Evolutionary conservation across 2,797 vertebrate genomes (phyloP).

Genomic region (Ambastaia sidthimunki): DNA sequence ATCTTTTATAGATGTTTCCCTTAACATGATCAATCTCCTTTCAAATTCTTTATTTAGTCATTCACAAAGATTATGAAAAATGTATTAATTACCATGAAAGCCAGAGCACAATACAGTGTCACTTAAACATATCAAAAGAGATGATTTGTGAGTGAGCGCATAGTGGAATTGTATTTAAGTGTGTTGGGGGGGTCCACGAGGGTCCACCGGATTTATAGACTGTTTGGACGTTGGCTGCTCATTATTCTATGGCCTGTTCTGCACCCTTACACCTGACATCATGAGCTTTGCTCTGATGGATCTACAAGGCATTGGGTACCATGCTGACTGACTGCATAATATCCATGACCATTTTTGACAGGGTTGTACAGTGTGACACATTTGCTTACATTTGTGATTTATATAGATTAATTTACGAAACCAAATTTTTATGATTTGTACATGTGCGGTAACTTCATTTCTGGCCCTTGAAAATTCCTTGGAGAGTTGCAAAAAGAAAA

Average conservation of each 20-base stretch:
- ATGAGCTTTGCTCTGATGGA: background rate
- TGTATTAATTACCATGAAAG: slow-evolving; percentile 81
- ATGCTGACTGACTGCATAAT: background rate
- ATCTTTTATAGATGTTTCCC: slow-evolving; percentile 69
- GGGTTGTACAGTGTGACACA: background rate
- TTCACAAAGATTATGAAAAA: slow-evolving; percentile 73
- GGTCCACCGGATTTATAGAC: slow-evolving; percentile 65
- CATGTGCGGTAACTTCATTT: background rate
- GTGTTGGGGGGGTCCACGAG: slow-evolving; percentile 46
- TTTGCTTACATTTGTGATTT: background rate
- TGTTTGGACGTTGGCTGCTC: slow-evolving; percentile 29
- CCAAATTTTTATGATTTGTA: background rate
- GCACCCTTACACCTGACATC: slow-evolving; percentile 25
- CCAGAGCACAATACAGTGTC: slow-evolving; percentile 65
- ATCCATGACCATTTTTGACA: background rate
- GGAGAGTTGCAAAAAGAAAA: background rate
- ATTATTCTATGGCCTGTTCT: slow-evolving; percentile 37
- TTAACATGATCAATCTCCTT: slow-evolving; percentile 71
- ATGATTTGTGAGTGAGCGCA: slow-evolving; percentile 72
- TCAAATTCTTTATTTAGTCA: slow-evolving; percentile 74
- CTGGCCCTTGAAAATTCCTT: background rate
- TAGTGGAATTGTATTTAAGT: slow-evolving; percentile 44
- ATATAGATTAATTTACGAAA: background rate
- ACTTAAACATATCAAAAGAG: slow-evolving; percentile 68
- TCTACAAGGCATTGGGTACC: slow-evolving; percentile 23